Evolutionary conservation across 2,888 invertebrate genomes (phyloP), one percentile per base, ranked within the genome.

Genomic region (Subacronicta megacephala): DNA sequence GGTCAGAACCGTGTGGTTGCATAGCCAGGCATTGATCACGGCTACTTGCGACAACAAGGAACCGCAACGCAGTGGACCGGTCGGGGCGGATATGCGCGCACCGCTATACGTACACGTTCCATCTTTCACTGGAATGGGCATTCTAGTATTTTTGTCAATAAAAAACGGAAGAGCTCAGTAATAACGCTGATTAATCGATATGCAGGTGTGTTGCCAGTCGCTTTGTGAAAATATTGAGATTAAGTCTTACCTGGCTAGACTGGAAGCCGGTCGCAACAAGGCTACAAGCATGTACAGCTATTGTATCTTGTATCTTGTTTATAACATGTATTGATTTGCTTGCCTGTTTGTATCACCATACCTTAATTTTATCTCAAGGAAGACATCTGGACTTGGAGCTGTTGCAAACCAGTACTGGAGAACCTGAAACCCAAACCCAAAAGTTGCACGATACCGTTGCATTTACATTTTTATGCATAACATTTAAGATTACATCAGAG

Each of bases 31-130:
- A 41, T 31, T 47, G 52, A 35, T 38, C 42, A 51, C 42, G 56
- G 45, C 35, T 38, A 55, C 54, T 56, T 43, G 62, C 50, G 52
- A 68, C 53, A 61, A 71, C 56, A 67, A 71, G 72, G 47, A 62
- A 45, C 53, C 37, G 20, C 41, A 29, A 12, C 45, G 42, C 63
- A 36, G 10, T 15, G 42, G 70, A 80, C 81, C 78, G 81, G 78
- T 80, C 57, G 40, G 68, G 35, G 67, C 71, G 75, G 70, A 72
- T 66, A 62, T 55, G 47, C 33, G 60, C 46, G 50, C 61, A 64
- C 75, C 68, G 71, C 69, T 72, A 62, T 67, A 37, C 43, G 59
- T 53, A 40, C 50, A 42, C 29, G 46, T 41, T 23, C 20, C 54
- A 41, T 29, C 33, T 31, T 26, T 36, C n/a, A 52, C 66, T 62